Evolutionary conservation across 2,888 invertebrate genomes (phyloP), one percentile per base, ranked within the genome.

Genomic region (Amphiduros pacificus): DNA sequence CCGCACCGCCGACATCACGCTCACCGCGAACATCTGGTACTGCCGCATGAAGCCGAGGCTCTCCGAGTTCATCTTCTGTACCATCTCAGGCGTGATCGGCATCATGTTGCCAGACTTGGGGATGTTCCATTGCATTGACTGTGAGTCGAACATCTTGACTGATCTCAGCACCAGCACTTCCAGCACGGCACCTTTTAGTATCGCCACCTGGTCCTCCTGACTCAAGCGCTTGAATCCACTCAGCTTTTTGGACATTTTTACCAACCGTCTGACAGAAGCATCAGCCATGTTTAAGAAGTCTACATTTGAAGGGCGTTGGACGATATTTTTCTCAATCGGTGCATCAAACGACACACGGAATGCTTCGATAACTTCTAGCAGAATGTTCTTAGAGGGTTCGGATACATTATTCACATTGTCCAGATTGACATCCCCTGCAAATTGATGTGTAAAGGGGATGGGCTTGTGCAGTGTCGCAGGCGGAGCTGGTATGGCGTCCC

Each of bases 221-320:
- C 93, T 92, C 88, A 96, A 90, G 77, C 91, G 91, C 81, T 92
- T 91, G 83, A 97, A 97, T 0, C 91, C 91, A 75, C 75, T 85
- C 53, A 90, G 82, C 72, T 88, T 88, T 74, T 90, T 90, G 5
- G 89, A 89, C 65, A 89, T 89, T 77, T 90, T 90, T 11, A 89
- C 89, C 0, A 89, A 87, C 55, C 89, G 84, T 6, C 76, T 64
- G 11, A 78, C 75, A 61, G 77, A 78, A 0, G 74, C 71, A 62
- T 79, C 79, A 1, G 79, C 79, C 62, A 78, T 69, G 63, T 79
- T 79, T 49, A 78, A 69, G 61, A 79, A 73, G 54, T 78, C 77
- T 5, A 75, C 73, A 53, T 66, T 71, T 1, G 70, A 68, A 17
- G 77, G 71, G 64, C 77, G 76, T 3, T 71, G 68, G 17, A 69